Percentiles rank a stretch among this genome's conserved stretches.
These are phyloP conservation scores for Mercenaria mercenaria DNA, from an alignment of 1,140 invertebrate species.

Conservation along the genomic window DNA sequence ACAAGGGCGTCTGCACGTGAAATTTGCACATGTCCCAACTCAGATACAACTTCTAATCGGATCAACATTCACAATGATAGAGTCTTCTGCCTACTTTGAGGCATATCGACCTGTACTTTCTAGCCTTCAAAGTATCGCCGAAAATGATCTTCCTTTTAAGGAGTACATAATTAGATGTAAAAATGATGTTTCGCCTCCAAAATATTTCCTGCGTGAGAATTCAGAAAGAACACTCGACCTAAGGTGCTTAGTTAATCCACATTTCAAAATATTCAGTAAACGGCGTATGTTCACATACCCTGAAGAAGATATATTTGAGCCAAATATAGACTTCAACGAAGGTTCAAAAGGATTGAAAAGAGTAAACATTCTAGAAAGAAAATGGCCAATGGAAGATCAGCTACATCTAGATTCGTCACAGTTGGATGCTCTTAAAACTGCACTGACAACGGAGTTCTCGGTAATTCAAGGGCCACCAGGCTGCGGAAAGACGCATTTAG, in stretches of 20 bases:
- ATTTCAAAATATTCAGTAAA: constrained; percentile 49
- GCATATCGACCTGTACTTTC: constrained; percentile 85
- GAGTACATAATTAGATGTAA: constrained; percentile 76
- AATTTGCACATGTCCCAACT: constrained; percentile 82
- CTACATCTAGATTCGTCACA: constrained; percentile 86
- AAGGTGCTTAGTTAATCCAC: constrained; percentile 55
- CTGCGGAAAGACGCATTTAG: constrained; percentile 83
- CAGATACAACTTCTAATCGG: not conserved
- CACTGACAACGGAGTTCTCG: constrained; percentile 86
- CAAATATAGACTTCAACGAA: constrained; percentile 31
- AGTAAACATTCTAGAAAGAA: not conserved
- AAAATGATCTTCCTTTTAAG: constrained; percentile 83
- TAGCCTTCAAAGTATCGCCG: constrained; percentile 81
- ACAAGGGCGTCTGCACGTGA: constrained; percentile 66
- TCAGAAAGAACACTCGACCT: constrained; percentile 38
- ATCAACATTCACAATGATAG: constrained; percentile 82
- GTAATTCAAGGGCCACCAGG: constrained; percentile 90
- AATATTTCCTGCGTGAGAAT: constrained; percentile 62
- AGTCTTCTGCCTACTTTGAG: constrained; percentile 87
- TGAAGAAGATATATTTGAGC: not conserved
- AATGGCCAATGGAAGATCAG: constrained; percentile 77
- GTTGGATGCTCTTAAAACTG: constrained; percentile 84
- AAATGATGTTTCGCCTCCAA: constrained; percentile 66
- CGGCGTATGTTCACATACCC: not conserved
- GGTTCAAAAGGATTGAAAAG: constrained; percentile 10